A percentile compares a stretch with the other conserved stretches of the same genome.
These are phyloP conservation scores for Ceryle rudis DNA, from an alignment of 2,797 vertebrate genomes.

Conservation along the genomic window DNA sequence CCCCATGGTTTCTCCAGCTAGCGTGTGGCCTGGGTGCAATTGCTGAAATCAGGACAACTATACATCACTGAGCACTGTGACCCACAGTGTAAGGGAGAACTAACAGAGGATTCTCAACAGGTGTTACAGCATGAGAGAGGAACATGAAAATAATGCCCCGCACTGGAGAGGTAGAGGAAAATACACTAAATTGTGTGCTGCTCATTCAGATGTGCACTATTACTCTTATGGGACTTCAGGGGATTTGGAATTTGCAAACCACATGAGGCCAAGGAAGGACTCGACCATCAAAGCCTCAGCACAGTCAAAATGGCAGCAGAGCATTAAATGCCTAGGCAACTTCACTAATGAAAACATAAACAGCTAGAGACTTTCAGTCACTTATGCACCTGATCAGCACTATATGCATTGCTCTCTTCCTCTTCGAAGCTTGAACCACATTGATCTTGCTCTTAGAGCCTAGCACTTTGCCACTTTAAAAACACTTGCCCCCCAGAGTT, in stretches of 20 bases:
- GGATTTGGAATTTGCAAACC: neutral
- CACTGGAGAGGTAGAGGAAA: neutral
- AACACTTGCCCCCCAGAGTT: neutral
- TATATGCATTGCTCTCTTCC: neutral
- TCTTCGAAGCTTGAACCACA: neutral
- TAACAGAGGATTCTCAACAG: neutral
- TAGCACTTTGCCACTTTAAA: neutral
- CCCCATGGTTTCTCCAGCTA: neutral
- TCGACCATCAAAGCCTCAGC: neutral
- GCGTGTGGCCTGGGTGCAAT: neutral
- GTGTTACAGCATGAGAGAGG: neutral
- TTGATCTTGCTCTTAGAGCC: neutral
- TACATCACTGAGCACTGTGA: neutral
- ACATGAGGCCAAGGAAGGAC: neutral
- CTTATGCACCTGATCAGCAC: neutral
- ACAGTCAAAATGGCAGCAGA: neutral
- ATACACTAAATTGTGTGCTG: neutral
- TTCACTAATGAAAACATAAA: neutral
- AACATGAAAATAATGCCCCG: neutral
- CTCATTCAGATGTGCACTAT: neutral
- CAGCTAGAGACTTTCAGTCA: neutral
- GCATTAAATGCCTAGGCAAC: neutral
- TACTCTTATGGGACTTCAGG: neutral
- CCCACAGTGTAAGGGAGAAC: neutral
- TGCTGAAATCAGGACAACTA: neutral